Evolutionary conservation across 2,888 invertebrate species (phyloP).

Genomic region (Phorcus lineatus): DNA sequence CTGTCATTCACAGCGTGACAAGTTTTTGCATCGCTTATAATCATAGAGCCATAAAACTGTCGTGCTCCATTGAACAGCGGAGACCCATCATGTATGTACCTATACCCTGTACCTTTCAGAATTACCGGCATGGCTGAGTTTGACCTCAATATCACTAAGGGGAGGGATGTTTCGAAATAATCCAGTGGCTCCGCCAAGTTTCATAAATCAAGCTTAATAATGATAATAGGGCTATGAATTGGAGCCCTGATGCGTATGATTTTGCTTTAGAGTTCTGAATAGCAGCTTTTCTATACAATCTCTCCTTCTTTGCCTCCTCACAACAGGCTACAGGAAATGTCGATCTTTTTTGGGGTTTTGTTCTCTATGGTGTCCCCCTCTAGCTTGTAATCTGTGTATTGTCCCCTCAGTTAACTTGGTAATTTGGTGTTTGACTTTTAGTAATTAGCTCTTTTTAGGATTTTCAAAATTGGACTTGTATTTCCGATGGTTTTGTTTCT

Average conservation of each 20-base stretch:
- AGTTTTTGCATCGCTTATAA: neutral
- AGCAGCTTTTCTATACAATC: neutral
- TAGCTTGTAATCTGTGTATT: no score
- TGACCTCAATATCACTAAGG: neutral
- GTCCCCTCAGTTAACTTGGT: no score
- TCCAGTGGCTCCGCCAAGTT: neutral
- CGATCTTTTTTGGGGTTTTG: no score
- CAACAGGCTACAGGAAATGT: no score
- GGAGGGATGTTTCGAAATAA: conserved; percentile 1
- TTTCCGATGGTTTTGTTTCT: no score
- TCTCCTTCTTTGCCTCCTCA: neutral
- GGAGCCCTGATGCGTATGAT: neutral
- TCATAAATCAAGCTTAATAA: conserved; percentile 24
- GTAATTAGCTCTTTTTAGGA: no score
- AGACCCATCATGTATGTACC: neutral
- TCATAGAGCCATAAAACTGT: conserved; percentile 8
- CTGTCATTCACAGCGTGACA: neutral
- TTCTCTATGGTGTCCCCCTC: no score
- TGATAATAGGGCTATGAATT: conserved; percentile 17
- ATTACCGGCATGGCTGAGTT: conserved; percentile 1
- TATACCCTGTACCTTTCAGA: neutral
- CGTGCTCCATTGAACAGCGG: neutral
- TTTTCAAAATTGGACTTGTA: no score
- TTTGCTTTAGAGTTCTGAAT: neutral
- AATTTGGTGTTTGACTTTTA: no score